A percentile compares a stretch with the other conserved stretches of the same genome.
These are phyloP conservation scores for Agonum fuliginosum DNA, from an alignment of 2,888 invertebrate genomes.

Conservation along the genomic window DNA sequence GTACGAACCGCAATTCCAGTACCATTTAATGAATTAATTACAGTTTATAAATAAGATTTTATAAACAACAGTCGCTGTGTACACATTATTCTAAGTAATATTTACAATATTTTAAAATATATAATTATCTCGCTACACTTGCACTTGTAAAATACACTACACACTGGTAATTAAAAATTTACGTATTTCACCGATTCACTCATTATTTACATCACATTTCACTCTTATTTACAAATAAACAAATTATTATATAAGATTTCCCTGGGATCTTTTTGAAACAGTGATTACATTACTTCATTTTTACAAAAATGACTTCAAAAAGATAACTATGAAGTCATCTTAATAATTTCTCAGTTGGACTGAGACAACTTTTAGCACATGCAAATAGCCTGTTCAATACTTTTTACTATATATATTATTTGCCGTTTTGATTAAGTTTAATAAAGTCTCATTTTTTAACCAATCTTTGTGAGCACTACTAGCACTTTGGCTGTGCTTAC, in stretches of 20 bases:
- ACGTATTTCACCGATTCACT: conserved; percentile 24
- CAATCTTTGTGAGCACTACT: conserved; percentile 10
- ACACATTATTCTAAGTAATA: conserved; percentile 23
- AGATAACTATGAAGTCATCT: not conserved
- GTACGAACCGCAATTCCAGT: conserved; percentile 40
- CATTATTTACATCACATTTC: conserved; percentile 13
- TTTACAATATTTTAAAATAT: conserved; percentile 28
- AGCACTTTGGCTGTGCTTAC: not conserved
- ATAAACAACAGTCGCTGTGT: conserved; percentile 34
- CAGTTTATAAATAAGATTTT: conserved; percentile 42
- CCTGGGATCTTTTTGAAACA: conserved; percentile 48
- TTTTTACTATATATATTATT: conserved; percentile 27
- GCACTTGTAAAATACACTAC: conserved; percentile 8
- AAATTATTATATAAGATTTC: conserved; percentile 32
- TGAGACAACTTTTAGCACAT: not conserved
- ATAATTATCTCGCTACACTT: conserved; percentile 14
- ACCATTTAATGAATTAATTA: conserved; percentile 40
- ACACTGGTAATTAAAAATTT: conserved; percentile 35
- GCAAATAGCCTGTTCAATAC: conserved; percentile 7
- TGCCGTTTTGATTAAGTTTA: conserved; percentile 16
- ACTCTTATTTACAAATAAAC: conserved; percentile 36
- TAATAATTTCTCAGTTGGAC: not conserved
- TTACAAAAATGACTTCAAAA: conserved; percentile 5
- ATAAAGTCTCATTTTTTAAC: conserved; percentile 5
- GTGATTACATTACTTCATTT: conserved; percentile 29